These are phyloP conservation scores for Morelia viridis DNA, from an alignment of 2,797 vertebrate genomes.

Conservation along the genomic window DNA sequence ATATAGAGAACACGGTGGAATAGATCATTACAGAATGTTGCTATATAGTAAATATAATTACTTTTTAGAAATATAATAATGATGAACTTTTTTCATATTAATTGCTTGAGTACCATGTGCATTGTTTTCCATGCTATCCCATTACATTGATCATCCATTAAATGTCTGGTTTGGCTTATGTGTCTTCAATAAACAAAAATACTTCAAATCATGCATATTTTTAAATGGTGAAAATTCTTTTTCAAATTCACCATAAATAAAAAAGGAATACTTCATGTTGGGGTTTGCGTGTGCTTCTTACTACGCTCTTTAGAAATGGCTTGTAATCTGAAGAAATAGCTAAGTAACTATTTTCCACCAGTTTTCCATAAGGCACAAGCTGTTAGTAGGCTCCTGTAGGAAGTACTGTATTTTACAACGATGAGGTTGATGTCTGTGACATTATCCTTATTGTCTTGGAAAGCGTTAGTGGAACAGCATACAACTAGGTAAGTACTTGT, in stretches of 20 bases:
- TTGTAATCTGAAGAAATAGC: background rate
- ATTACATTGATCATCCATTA: slow-evolving; percentile 69
- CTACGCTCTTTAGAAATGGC: background rate
- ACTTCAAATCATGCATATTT: slow-evolving; percentile 28
- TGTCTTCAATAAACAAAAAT: slow-evolving; percentile 42
- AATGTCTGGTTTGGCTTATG: slow-evolving; percentile 61
- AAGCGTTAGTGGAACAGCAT: background rate
- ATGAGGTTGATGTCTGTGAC: background rate
- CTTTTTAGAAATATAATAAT: background rate
- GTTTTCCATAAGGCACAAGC: background rate
- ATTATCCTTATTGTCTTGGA: background rate
- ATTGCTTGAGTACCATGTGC: slow-evolving; percentile 60
- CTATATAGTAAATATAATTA: background rate
- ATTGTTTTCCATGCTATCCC: slow-evolving; percentile 66
- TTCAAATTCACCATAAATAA: slow-evolving; percentile 38
- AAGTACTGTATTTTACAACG: background rate
- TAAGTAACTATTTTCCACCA: background rate
- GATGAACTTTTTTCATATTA: slow-evolving; percentile 39
- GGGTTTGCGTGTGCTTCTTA: background rate
- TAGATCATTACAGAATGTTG: background rate
- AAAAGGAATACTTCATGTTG: background rate
- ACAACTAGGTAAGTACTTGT: slow-evolving; percentile 2
- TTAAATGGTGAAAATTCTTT: slow-evolving; percentile 44
- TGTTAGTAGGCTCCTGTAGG: background rate
- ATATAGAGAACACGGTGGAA: background rate